phyloP scores from a whole-genome alignment of 1,140 invertebrate genomes.

The Mya arenaria region DNA sequence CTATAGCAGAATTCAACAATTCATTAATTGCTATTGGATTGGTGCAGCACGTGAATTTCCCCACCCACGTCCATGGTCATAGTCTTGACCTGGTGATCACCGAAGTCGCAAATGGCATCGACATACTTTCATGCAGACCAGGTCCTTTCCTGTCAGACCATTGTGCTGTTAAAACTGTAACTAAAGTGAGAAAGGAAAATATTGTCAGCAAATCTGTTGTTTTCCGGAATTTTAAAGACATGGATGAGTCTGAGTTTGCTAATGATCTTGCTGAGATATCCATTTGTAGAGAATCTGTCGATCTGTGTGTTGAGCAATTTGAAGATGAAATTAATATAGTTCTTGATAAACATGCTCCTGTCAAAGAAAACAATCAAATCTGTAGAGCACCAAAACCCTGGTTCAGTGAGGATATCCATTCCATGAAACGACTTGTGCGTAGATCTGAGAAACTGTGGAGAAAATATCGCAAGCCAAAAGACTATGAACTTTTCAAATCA shows the following conservation, averaged over 20 bases:
- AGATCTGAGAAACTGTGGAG: neutral
- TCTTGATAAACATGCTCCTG: conserved; percentile 30
- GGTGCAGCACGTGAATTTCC: conserved; percentile 15
- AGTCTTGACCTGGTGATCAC: conserved; percentile 18
- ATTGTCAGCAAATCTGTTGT: neutral
- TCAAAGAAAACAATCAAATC: conserved; percentile 17
- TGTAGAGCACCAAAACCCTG: conserved; percentile 32
- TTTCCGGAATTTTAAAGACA: conserved; percentile 5
- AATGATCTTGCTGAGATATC: conserved; percentile 27
- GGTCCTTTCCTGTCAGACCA: conserved; percentile 29
- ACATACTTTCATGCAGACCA: conserved; percentile 7
- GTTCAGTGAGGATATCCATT: conserved; percentile 3
- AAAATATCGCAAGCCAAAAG: neutral
- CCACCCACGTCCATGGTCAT: conserved; percentile 2
- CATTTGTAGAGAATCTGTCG: conserved; percentile 12
- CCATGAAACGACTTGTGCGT: neutral
- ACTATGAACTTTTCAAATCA: conserved; percentile 6
- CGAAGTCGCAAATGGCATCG: conserved; percentile 9
- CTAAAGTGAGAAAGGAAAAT: conserved; percentile 16
- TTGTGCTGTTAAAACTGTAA: conserved; percentile 10
- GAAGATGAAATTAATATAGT: conserved; percentile 21
- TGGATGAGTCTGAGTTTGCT: conserved; percentile 11
- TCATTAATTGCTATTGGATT: conserved; percentile 17
- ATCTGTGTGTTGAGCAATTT: conserved; percentile 14
- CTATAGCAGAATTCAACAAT: conserved; percentile 8